Percentiles rank a stretch among this genome's conserved stretches.
These are phyloP conservation scores for Rugalucina vietnamica DNA, from an alignment of 2,888 invertebrate genomes.

Conservation along the genomic window DNA sequence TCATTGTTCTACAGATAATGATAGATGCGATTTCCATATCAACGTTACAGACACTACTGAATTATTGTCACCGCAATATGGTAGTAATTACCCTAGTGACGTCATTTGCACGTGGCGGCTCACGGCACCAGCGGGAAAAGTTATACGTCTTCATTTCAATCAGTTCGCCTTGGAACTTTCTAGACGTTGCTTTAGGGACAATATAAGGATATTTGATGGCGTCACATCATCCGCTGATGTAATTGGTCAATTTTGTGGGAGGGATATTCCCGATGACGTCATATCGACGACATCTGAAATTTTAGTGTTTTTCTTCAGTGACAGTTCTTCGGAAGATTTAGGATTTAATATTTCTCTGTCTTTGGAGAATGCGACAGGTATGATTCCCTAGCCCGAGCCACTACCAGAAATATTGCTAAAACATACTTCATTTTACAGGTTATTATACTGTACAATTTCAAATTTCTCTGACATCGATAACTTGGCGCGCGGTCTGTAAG, in stretches of 20 bases:
- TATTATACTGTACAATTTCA: background rate
- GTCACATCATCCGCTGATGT: conserved; percentile 34
- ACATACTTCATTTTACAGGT: too few species aligned
- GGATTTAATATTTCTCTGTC: conserved; percentile 70
- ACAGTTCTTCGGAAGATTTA: conserved; percentile 55
- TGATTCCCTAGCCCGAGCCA: too few species aligned
- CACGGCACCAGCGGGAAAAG: conserved; percentile 62
- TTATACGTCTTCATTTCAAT: conserved; percentile 66
- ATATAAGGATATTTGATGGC: conserved; percentile 62
- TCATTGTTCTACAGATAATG: too few species aligned
- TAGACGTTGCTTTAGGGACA: conserved; percentile 54
- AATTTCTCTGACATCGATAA: background rate
- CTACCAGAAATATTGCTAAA: too few species aligned
- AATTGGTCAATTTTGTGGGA: conserved; percentile 67
- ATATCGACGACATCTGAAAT: conserved; percentile 61
- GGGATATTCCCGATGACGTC: conserved; percentile 63
- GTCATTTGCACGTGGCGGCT: conserved; percentile 74
- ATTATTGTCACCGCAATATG: conserved; percentile 49
- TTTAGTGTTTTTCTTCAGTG: conserved; percentile 66
- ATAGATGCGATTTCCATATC: conserved; percentile 21
- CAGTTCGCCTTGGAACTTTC: conserved; percentile 58
- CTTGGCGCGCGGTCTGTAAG: background rate
- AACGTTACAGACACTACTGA: conserved; percentile 25
- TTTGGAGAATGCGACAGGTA: background rate
- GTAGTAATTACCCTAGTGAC: conserved; percentile 63